Conservation (phyloP, 2,113 vertebrate species). For the Misgurnus mizolepis region DNA sequence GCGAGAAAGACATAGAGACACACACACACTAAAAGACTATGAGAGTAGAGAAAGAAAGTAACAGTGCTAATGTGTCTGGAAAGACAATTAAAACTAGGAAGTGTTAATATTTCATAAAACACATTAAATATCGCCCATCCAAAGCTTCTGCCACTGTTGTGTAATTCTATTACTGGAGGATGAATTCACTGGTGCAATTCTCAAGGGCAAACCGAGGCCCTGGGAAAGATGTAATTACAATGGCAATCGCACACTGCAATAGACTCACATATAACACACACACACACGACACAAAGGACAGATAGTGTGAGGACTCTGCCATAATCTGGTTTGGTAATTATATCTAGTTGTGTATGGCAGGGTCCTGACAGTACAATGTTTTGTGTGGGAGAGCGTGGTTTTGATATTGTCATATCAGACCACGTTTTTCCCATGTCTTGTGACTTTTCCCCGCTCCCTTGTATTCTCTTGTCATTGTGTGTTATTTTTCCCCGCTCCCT, state of each 20-base stretch:
- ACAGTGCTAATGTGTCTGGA: constrained; percentile 50
- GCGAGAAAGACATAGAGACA: constrained; percentile 14
- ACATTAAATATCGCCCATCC: constrained; percentile 52
- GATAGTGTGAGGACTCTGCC: no score
- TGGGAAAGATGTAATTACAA: constrained; percentile 56
- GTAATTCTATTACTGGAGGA: constrained; percentile 57
- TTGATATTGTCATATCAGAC: no score
- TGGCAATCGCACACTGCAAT: constrained; percentile 34
- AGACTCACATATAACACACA: neutral
- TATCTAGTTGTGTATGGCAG: no score
- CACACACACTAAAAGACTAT: neutral
- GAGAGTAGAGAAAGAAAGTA: constrained; percentile 15
- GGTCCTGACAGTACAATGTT: no score
- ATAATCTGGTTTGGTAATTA: no score
- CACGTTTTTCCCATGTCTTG: no score
- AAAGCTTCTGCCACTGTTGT: constrained; percentile 42
- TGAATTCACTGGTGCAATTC: constrained; percentile 52
- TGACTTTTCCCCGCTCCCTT: no score
- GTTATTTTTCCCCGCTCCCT: no score
- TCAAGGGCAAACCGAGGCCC: constrained; percentile 53
- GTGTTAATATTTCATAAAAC: constrained; percentile 63
- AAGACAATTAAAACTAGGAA: constrained; percentile 61
- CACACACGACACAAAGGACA: neutral
- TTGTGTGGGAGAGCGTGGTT: no score
- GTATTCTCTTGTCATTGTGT: no score